Evolutionary conservation across 1,140 invertebrate species (phyloP), one percentile per base, ranked within the genome.

Genomic region (Temnothorax nylanderi): DNA sequence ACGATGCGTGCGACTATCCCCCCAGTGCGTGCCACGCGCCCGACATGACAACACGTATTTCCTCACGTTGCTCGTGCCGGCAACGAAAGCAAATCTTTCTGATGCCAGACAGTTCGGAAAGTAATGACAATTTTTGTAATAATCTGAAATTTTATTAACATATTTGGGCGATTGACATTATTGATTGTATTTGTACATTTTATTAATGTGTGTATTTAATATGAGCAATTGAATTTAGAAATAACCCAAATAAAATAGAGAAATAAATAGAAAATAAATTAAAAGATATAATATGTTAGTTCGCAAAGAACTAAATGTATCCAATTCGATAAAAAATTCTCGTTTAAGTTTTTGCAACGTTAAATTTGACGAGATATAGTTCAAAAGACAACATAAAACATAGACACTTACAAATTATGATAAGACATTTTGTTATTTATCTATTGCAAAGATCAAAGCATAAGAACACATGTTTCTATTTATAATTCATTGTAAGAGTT

Each of bases 21-120:
- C 78, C 87, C 93, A 94, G 93, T 94, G 92, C 91, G 92, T 93
- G 92, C 88, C 87, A 93, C 92, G 92, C 92, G 93, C 89, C 75
- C 91, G 90, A 91, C 90, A 89, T 78, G 89, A 88, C 72, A 92
- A 78, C 91, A 94, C 87, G 89, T 86, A 89, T 74, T 80, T 78
- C 37, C 32, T 11, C 51, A 69, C 34, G 78, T n/a, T 34, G 32
- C 10, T 16, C 58, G 60, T n/a, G 5, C 64, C 72, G 5, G 21
- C 21, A 37, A 76, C 11, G n/a, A 65, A n/a, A 7, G 0, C 2
- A 34, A 26, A 8, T 32, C 60, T 76, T 49, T 58, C 37, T 10
- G 21, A 58, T 47, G 54, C 18, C 18, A n/a, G 6, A 11, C 37
- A 32, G 8, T 49, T 47, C 5, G 21, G 1, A 37, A 26, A 34